Base-by-base conservation (phyloP, 2,113 vertebrate genomes). In the Dicentrarchus labrax region DNA sequence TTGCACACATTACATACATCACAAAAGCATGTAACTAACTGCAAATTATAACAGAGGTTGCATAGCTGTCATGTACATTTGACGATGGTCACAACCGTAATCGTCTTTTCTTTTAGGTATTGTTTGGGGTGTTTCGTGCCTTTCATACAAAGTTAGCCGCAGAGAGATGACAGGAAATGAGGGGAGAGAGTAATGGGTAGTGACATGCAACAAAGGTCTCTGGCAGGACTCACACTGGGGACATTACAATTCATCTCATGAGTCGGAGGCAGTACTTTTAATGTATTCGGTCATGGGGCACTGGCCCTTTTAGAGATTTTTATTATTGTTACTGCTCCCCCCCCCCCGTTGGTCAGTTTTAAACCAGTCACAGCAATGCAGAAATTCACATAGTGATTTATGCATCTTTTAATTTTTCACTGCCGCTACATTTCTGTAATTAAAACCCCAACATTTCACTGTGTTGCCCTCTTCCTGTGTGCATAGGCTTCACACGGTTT, bases 11-110 rank as follows among this genome's bases (percentile, higher is more conserved):
- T 61, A 16, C 15, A n/a, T 48, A 38, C 21, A 66, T 30, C 30
- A 30, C 30, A 30, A 41, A 82, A 61, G 36, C 19, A 45, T 53
- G 10, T 21, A 47, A 22, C 12, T 53, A 7, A 22, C 54, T 62
- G 69, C 15, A 45, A 19, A 39, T 51, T 45, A 43, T 45, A 47
- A 15, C 2, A 64, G 9, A 36, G 51, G 73, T 21, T 69, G 38
- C n/a, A 76, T n/a, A 72, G 15, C 62, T 78, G 56, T 30, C 1
- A 13, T 57, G 60, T 47, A n/a, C 69, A 16, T 50, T 47, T 68
- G 15, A 38, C 45, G n/a, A 60, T 36, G 24, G 6, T 5, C 8
- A 51, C 43, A 70, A 13, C 7, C 8, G 8, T 68, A 8, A 51
- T n/a, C 8, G 24, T 5, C 48, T 38, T 36, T 17, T 17, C 11